phyloP scores from a whole-genome alignment of 92 coral and sea anemone genomes.

The Ricordea florida region DNA sequence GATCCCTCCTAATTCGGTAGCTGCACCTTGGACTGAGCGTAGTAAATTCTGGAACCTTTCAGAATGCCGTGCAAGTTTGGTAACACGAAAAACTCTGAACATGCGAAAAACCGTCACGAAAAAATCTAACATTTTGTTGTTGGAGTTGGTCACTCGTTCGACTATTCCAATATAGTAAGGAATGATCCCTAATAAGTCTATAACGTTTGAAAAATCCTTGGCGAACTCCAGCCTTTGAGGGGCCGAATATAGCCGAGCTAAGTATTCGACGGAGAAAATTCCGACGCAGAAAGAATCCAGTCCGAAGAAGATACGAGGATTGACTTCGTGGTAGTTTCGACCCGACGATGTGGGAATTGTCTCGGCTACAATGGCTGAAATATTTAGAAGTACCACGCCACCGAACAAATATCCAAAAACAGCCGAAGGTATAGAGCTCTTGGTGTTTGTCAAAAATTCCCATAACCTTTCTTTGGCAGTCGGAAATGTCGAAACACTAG shows the following conservation, averaged over 20 bases:
- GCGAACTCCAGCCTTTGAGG: slow-evolving; percentile 63
- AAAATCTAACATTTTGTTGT: slow-evolving; percentile 38
- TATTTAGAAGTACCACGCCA: slow-evolving; percentile 72
- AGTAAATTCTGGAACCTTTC: slow-evolving; percentile 68
- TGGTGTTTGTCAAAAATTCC: slow-evolving; percentile 71
- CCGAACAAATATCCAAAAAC: slow-evolving; percentile 70
- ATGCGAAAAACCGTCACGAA: slow-evolving; percentile 68
- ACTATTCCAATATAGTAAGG: slow-evolving; percentile 74
- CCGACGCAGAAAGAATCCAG: slow-evolving; percentile 83
- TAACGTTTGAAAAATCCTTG: slow-evolving; percentile 62
- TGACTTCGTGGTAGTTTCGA: slow-evolving; percentile 37
- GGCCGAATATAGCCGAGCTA: slow-evolving; percentile 70
- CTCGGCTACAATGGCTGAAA: slow-evolving; percentile 75
- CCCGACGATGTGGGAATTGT: slow-evolving; percentile 52
- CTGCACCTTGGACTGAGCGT: slow-evolving; percentile 66
- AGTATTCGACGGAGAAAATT: slow-evolving; percentile 75
- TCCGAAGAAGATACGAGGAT: slow-evolving; percentile 35
- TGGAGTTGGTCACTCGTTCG: slow-evolving; percentile 37
- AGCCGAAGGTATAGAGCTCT: slow-evolving; percentile 61
- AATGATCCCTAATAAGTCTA: slow-evolving; percentile 77
- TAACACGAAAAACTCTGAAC: slow-evolving; percentile 75
- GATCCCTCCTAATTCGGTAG: slow-evolving; percentile 83
- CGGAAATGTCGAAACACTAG: background rate
- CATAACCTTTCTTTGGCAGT: slow-evolving; percentile 58
- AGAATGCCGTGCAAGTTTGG: slow-evolving; percentile 82